Conservation (phyloP, 2,888 invertebrate species). For the Panzeria rudis region DNA sequence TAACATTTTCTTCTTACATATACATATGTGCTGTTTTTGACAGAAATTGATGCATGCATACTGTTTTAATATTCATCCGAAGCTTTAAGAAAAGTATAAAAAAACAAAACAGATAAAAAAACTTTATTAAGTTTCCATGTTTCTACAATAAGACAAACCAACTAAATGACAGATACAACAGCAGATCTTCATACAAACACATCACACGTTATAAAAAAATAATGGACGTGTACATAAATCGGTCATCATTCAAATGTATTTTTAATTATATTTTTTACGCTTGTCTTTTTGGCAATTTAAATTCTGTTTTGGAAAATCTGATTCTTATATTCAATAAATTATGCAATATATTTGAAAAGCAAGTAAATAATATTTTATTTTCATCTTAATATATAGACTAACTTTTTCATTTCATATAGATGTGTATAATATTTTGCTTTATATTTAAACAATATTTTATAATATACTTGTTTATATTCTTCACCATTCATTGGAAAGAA, state of each 20-base stretch:
- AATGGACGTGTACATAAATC: neutral
- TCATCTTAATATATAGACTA: too few relatives aligned
- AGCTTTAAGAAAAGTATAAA: constrained; percentile 44
- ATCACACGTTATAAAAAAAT: neutral
- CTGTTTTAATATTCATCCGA: constrained; percentile 44
- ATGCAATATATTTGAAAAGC: neutral
- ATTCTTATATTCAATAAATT: neutral
- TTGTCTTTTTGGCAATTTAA: neutral
- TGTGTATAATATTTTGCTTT: neutral
- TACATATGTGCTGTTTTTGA: neutral
- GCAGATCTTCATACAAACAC: neutral
- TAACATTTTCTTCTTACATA: neutral
- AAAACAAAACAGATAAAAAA: neutral
- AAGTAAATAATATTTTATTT: neutral
- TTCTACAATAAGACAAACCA: constrained; percentile 13
- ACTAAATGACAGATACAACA: constrained; percentile 3
- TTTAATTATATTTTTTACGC: neutral
- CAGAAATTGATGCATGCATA: constrained; percentile 33
- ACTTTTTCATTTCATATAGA: neutral
- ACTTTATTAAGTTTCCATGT: constrained; percentile 27
- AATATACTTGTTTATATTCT: neutral
- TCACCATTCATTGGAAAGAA: neutral
- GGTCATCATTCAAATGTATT: constrained; percentile 7
- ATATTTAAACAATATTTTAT: neutral
- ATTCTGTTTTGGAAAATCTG: neutral